Evolutionary conservation across 2,888 invertebrate genomes (phyloP), one percentile per base, ranked within the genome.

Genomic region (Drosophila neonasuta): DNA sequence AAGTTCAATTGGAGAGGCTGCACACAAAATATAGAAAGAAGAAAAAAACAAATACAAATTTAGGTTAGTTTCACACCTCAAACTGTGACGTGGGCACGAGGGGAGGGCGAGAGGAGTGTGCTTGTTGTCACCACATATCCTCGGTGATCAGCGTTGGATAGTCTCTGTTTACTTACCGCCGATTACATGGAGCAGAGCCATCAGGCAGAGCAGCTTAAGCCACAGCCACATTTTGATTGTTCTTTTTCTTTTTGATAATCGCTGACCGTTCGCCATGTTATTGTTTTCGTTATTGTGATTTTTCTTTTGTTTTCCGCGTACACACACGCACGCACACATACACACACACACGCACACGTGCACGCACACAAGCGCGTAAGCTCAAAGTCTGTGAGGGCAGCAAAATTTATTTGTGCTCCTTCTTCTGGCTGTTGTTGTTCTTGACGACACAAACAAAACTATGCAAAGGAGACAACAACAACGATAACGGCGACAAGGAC

Each of bases 1-100:
- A 56, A 71, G 57, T 68, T 88, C 88, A 68, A 85, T 69, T 45
- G 88, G 88, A 34, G 88, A 74, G 52, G 80, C 88, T 88, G 66
- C 48, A 74, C 15, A 3, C 30, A 34, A 49, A 36, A 36, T 24
- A n/a, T 13, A 41, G 13, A 48, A 11, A n/a, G 5, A n/a, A 44
- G 45, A 15, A 36, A 45, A 49, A 52, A 57, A 15, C 15, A 58
- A 8, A 54, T 10, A 17, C n/a, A 13, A 62, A 73, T 67, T 71
- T 62, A 72, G 79, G 71, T 86, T 84, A 81, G 64, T 67, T 81
- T 79, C 50, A 41, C 67, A 80, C 75, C 63, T 79, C 39, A 44
- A 30, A 20, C 17, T 44, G 39, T 44, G 20, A 20, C 8, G 13
- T 9, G 20, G 9, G 30, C 4, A 32, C 24, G n/a, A 6, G n/a